These are phyloP conservation scores for Pantherophis alleghaniensis DNA, from an alignment of 2,797 vertebrate species.

Conservation along the genomic window DNA sequence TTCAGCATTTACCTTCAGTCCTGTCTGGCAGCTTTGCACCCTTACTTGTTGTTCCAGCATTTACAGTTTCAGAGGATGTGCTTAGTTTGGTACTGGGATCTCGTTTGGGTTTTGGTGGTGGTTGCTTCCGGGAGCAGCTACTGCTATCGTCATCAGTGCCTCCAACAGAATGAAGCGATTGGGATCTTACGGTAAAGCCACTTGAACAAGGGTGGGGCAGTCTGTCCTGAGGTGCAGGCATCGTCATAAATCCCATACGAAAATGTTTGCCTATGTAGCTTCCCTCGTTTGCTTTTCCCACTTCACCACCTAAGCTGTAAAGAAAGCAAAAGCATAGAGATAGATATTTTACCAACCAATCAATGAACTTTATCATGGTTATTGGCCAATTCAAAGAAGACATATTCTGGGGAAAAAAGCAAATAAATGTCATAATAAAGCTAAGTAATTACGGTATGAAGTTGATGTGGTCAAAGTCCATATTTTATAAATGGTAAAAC, in stretches of 20 bases:
- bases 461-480: background rate
- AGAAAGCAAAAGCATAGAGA: slow-evolving; percentile 42
- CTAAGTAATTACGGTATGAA: background rate
- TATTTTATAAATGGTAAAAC: background rate
- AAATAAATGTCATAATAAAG: background rate
- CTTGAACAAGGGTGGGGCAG: slow-evolving; percentile 86
- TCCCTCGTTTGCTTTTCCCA: slow-evolving; percentile 81
- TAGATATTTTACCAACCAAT: background rate
- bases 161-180: slow-evolving; percentile 95
- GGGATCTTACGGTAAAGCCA: slow-evolving; percentile 92
- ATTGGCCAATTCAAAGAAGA: background rate
- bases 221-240: slow-evolving; percentile 91
- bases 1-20: slow-evolving; percentile 69
- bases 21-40: slow-evolving; percentile 78
- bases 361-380: background rate
- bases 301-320: slow-evolving; percentile 90
- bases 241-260: slow-evolving; percentile 95
- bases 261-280: slow-evolving; percentile 89
- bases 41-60: slow-evolving; percentile 81
- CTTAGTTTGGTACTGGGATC: slow-evolving; percentile 98
- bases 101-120: slow-evolving; percentile 94
- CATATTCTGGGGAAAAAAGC: background rate
- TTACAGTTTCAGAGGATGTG: slow-evolving; percentile 96
- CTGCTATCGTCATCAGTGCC: slow-evolving; percentile 90
- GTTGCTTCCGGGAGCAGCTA: slow-evolving; percentile 90